Percentiles rank a stretch among this genome's conserved stretches.
phyloP scores from a whole-genome alignment of 2,113 vertebrate species.

The Heteronetta atricapilla region DNA sequence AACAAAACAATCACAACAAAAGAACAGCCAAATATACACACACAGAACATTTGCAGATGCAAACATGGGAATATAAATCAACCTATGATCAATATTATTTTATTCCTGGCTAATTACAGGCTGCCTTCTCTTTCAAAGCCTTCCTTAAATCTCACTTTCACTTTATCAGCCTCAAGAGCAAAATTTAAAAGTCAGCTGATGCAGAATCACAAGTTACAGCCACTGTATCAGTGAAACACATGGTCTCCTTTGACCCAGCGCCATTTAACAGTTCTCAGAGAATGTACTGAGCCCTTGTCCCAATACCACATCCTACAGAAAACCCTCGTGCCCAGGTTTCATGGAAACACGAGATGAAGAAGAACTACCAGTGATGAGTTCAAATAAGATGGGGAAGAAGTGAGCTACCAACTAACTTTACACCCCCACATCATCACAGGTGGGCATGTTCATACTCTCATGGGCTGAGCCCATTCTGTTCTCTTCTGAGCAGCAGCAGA shows the following conservation, averaged over 20 bases:
- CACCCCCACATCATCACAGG: background rate
- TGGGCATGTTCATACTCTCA: background rate
- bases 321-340: background rate
- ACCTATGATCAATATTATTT: background rate
- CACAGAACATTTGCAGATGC: background rate
- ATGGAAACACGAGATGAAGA: background rate
- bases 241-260: background rate
- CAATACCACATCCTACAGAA: background rate
- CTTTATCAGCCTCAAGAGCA: slow-evolving; percentile 18
- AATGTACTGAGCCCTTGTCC: background rate
- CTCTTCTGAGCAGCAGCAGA: background rate
- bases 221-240: background rate
- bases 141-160: background rate
- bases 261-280: background rate
- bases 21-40: background rate
- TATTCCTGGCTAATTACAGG: background rate
- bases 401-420: background rate
- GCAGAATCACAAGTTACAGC: background rate
- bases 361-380: background rate
- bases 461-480: background rate
- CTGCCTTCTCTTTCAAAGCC: slow-evolving; percentile 4
- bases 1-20: background rate
- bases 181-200: slow-evolving; percentile 16
- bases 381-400: background rate
- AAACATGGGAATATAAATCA: background rate